Percentiles rank a stretch among this genome's conserved stretches.
Evolutionary conservation across 2,797 vertebrate genomes (phyloP).

Genomic region (Acanthiza pusilla): DNA sequence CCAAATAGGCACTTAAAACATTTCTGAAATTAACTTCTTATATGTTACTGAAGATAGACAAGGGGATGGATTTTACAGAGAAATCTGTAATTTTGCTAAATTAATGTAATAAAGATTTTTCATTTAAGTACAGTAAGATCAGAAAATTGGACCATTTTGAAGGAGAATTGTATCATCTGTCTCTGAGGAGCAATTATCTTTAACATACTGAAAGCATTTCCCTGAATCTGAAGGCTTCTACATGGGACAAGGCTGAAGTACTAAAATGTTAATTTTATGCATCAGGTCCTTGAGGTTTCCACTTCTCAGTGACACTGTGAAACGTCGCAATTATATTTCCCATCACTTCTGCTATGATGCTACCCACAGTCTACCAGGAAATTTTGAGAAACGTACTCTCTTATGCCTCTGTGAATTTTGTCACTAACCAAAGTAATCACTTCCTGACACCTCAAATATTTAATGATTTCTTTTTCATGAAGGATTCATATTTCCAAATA

Average conservation of each 20-base stretch:
- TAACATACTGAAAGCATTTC: neutral
- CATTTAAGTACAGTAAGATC: neutral
- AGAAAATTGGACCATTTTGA: neutral
- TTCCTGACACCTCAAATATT: neutral
- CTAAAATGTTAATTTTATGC: neutral
- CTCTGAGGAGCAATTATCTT: neutral
- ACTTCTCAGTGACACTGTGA: neutral
- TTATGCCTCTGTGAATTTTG: neutral
- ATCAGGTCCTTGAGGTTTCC: neutral
- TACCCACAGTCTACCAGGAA: neutral
- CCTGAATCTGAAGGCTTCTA: neutral
- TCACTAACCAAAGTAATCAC: fast-evolving
- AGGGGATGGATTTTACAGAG: neutral
- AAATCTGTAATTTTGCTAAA: neutral
- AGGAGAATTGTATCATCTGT: neutral
- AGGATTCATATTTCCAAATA: neutral
- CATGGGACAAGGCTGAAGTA: neutral
- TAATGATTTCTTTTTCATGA: neutral
- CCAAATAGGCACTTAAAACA: neutral
- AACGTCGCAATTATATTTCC: neutral
- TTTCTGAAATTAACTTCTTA: neutral
- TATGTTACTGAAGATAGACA: neutral
- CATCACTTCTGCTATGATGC: neutral
- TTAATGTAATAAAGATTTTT: neutral
- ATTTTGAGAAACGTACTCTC: neutral